Evolutionary conservation across 2,888 invertebrate genomes (phyloP), one percentile per base, ranked within the genome.

Genomic region (Lasioglossum morio): DNA sequence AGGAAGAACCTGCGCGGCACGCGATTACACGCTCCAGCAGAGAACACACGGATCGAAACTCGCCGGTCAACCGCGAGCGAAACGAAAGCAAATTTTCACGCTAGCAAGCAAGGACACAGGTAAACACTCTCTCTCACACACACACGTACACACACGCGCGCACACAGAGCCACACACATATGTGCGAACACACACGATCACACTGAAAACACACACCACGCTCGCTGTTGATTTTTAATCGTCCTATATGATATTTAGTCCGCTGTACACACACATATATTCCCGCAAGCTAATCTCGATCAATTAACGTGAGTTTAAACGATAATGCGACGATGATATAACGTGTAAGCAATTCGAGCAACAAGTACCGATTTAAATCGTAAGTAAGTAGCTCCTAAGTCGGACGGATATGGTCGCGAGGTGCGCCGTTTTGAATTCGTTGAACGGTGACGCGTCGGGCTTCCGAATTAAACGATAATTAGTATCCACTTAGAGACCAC

Each of bases 371-470:
- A 83, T 83, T 87, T 82, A 89, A 92, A 91, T 90, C 30, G 16
- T 63, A 63, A 63, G 91, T 94, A 94, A 94, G 87, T 94, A 93
- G 93, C 84, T 86, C 79, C 80, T 93, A 92, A 92, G 91, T 75
- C 82, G 93, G 93, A 93, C 93, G 91, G 92, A 93, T 73, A 73
- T 91, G 93, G 93, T 94, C 94, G 94, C 94, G 94, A 94, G 93
- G 81, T 81, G 84, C 89, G 88, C 89, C 87, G 88, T 86, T 87
- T 78, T 75, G 81, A 63, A 27, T 84, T 84, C 83, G 87, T 72
- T 75, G 82, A 78, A 82, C 70, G 80, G 85, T 40, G 85, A 77
- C 73, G 60, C 48, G 84, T 88, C 88, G 84, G 83, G 87, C 48
- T 27, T 48, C 14, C 23, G 7, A 30, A 40, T 43, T 23, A 27